Conservation (phyloP, 1,140 invertebrate genomes). For the Littorina saxatilis region DNA sequence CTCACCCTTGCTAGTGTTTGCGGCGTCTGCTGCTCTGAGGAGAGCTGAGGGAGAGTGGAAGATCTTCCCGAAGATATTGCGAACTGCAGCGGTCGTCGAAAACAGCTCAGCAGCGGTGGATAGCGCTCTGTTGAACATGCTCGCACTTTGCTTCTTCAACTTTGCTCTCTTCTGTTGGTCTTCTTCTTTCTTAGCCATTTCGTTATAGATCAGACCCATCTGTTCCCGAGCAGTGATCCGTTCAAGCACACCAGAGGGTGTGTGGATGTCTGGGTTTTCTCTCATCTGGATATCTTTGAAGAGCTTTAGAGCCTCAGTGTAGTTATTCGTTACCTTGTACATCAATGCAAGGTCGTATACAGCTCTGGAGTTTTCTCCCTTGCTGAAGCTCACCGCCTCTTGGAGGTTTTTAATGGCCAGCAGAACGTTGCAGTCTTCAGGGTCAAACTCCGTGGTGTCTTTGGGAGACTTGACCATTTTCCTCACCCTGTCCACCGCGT, state of each 20-base stretch:
- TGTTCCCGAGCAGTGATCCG: neutral
- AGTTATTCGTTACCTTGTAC: neutral
- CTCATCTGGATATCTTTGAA: neutral
- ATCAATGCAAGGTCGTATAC: constrained; percentile 14
- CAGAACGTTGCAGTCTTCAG: neutral
- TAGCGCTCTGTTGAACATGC: neutral
- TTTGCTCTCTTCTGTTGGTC: neutral
- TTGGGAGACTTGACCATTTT: constrained; percentile 21
- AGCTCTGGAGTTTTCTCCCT: constrained; percentile 9
- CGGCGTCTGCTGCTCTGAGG: neutral
- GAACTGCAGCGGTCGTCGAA: neutral
- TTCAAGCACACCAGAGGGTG: neutral
- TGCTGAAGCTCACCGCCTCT: neutral
- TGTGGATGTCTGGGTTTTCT: neutral
- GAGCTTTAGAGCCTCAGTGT: neutral
- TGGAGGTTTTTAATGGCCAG: neutral
- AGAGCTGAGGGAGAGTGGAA: neutral
- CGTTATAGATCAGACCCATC: neutral
- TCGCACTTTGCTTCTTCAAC: neutral
- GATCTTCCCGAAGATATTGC: neutral
- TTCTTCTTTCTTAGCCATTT: neutral
- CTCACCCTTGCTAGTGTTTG: neutral
- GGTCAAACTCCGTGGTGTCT: neutral
- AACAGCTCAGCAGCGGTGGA: neutral
- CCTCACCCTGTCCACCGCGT: neutral